Evolutionary conservation across 2,113 vertebrate species (phyloP), one percentile per base, ranked within the genome.

Genomic region (Dasyurus viverrinus): DNA sequence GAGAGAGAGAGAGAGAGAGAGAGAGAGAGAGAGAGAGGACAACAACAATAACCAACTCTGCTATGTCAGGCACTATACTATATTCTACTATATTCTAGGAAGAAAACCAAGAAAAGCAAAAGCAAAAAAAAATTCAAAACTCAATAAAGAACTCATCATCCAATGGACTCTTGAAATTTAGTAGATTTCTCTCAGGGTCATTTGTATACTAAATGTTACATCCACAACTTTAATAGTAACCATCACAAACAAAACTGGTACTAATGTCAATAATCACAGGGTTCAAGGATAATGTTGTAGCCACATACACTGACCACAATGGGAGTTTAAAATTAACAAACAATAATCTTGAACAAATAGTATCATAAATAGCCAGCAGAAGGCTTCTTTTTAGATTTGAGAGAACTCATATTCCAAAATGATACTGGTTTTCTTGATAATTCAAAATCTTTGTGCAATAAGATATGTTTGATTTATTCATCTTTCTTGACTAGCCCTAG

Each of bases 331-430:
- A n/a, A 19, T 19, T n/a, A 76, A 76, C 60, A 76, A n/a, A 76
- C 5, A n/a, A 14, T 76, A 90, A 94, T 24, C 92, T 93, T 92
- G 42, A 92, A 52, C 26, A 92, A 96, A 90, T 5, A 90, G 27
- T 25, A 91, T 54, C 48, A 53, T 89, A 23, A 8, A 53, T 47
- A 89, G 89, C 8, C 89, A 92, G 30, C 68, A 93, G 36, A 89
- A 93, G 92, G 93, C 52, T 7, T 92, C 27, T 89, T 76, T 96
- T 50, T 92, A 92, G 25, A 94, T 96, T 96, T 92, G 91, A 94
- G 42, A 94, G 36, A 92, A 2, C 46, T 26, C 54, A 93, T 46
- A 9, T 3, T 26, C 1, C 23, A 48, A 48, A 10, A 57, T 24
- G 92, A 12, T 53, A 16, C 3, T 46, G 8, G 5, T 90, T 8